Conservation (phyloP, 1,140 invertebrate species). For the Sitobion miscanthi region DNA sequence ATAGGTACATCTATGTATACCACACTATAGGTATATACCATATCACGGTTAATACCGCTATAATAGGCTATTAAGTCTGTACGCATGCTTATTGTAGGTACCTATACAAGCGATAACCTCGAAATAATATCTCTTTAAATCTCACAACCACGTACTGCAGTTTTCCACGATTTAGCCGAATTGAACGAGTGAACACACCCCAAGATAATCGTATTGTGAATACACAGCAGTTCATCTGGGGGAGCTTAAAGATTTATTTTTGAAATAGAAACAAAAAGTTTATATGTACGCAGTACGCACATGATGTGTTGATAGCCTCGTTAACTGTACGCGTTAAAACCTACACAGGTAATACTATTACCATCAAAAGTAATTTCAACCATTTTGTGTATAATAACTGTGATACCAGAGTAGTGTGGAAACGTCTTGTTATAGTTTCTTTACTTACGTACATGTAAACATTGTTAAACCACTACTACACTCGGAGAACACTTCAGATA, state of each 20-base stretch:
- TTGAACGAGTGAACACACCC: not conserved
- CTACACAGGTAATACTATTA: not conserved
- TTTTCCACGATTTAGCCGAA: not conserved
- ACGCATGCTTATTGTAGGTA: not conserved
- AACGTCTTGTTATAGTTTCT: not conserved
- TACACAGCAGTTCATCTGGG: not conserved
- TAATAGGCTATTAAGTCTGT: not conserved
- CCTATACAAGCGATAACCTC: not conserved
- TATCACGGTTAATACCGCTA: too few species aligned
- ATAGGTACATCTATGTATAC: not conserved
- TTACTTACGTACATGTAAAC: not conserved
- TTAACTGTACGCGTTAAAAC: not conserved
- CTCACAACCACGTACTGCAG: not conserved
- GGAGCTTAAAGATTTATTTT: not conserved
- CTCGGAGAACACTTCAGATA: too few species aligned
- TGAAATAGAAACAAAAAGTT: not conserved
- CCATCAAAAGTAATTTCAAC: not conserved
- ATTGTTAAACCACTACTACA: too few species aligned
- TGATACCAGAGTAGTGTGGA: not conserved
- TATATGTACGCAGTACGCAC: not conserved
- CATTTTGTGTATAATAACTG: not conserved
- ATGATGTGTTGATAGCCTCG: not conserved
- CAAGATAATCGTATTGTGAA: not conserved
- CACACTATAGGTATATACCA: too few species aligned
- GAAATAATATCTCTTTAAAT: not conserved